These are phyloP conservation scores for Battus philenor DNA, from an alignment of 1,140 invertebrate species.

Conservation along the genomic window DNA sequence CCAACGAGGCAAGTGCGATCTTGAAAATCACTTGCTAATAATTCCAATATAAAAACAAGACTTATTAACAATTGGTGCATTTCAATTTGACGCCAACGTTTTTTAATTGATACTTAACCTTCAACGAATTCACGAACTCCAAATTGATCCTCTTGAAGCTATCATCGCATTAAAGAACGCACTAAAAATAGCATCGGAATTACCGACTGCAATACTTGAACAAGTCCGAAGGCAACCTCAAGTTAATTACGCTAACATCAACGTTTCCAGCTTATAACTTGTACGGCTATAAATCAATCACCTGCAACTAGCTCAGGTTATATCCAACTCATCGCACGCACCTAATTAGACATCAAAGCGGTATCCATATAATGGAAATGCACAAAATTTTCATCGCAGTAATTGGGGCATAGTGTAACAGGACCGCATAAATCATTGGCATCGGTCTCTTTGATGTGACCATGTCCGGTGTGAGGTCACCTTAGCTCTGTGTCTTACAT, in stretches of 20 bases:
- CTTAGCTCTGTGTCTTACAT: conserved; percentile 52
- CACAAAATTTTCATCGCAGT: conserved; percentile 56
- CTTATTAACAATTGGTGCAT: too few relatives aligned
- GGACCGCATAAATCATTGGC: conserved; percentile 62
- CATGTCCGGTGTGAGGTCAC: conserved; percentile 63
- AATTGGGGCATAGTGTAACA: conserved; percentile 55
- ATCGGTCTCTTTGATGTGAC: conserved; percentile 55
- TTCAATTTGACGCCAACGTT: too few relatives aligned
- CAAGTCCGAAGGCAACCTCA: background rate
- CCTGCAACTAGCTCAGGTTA: conserved; percentile 31
- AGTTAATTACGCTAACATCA: conserved; percentile 4
- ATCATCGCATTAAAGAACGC: too few relatives aligned
- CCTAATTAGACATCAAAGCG: conserved; percentile 69
- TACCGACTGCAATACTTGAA: too few relatives aligned
- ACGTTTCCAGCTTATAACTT: conserved; percentile 16
- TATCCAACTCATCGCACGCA: conserved; percentile 31
- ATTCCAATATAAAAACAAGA: too few relatives aligned
- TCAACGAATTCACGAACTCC: too few relatives aligned
- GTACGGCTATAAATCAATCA: conserved; percentile 49
- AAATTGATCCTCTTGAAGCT: too few relatives aligned
- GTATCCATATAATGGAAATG: conserved; percentile 61
- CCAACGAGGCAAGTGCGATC: too few relatives aligned
- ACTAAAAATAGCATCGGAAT: too few relatives aligned
- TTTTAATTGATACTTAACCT: too few relatives aligned
- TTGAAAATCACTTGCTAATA: too few relatives aligned